These are phyloP conservation scores for Serranus cabrilla DNA, from an alignment of 2,797 vertebrate genomes.

Conservation along the genomic window DNA sequence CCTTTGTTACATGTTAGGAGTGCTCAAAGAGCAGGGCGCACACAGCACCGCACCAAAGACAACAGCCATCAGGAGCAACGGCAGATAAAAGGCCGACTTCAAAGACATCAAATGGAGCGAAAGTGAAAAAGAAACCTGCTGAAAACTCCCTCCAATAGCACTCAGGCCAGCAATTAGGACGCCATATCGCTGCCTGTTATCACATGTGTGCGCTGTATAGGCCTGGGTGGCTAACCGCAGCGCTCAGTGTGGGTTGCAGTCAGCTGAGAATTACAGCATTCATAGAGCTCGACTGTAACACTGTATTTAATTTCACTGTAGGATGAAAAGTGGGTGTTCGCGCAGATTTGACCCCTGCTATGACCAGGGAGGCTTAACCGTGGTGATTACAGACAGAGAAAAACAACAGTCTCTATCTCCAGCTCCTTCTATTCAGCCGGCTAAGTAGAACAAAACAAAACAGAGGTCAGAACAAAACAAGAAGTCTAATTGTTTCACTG, in stretches of 20 bases:
- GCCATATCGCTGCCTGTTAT: constrained; percentile 74
- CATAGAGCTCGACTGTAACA: constrained; percentile 63
- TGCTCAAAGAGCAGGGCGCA: constrained; percentile 80
- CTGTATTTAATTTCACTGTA: constrained; percentile 80
- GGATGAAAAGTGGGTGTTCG: constrained; percentile 84
- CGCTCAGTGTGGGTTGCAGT: constrained; percentile 79
- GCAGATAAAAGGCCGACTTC: constrained; percentile 86
- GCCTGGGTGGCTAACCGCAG: constrained; percentile 77
- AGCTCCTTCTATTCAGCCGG: constrained; percentile 70
- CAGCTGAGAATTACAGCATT: constrained; percentile 71
- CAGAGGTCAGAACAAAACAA: constrained; percentile 84
- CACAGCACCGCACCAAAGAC: constrained; percentile 83
- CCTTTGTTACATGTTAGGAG: constrained; percentile 85
- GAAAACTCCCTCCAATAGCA: constrained; percentile 82
- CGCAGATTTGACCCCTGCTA: constrained; percentile 76
- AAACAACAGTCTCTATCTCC: constrained; percentile 75
- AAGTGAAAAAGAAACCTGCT: constrained; percentile 85
- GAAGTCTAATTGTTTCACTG: constrained; percentile 84
- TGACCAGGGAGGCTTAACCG: constrained; percentile 71
- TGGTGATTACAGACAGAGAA: constrained; percentile 76
- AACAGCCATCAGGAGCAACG: constrained; percentile 85
- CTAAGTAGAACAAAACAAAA: constrained; percentile 82
- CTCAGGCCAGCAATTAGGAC: constrained; percentile 85
- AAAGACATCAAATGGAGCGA: constrained; percentile 85
- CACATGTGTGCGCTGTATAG: constrained; percentile 56